A percentile compares a stretch with the other conserved stretches of the same genome.
Conservation (phyloP, 2,113 vertebrate species). For the Capricornis sumatraensis region DNA sequence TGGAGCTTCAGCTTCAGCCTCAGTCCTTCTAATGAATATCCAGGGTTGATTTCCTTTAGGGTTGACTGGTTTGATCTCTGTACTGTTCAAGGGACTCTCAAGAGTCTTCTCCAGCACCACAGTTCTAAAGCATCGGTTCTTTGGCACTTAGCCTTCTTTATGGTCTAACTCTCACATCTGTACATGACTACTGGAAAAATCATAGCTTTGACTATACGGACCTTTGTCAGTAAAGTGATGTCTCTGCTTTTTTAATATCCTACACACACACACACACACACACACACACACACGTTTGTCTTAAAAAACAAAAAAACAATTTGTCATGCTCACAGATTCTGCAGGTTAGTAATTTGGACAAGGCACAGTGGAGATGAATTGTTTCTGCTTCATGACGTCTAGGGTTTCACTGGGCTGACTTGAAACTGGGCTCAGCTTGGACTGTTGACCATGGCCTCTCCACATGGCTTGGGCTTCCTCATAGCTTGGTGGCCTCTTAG, state of each 20-base stretch:
- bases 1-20: not conserved
- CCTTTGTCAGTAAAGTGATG: not conserved
- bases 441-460: not conserved
- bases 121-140: not conserved
- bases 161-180: not conserved
- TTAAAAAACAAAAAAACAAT: not conserved
- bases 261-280: not conserved
- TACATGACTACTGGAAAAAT: not conserved
- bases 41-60: not conserved
- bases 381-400: conserved; percentile 9
- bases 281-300: not conserved
- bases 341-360: not conserved
- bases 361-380: not conserved
- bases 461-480: not conserved
- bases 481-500: not conserved
- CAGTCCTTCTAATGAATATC: not conserved
- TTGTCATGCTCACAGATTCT: conserved; percentile 1
- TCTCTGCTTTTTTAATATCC: not conserved
- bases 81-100: not conserved
- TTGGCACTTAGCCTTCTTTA: not conserved
- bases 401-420: not conserved
- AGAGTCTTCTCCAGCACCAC: not conserved
- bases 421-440: not conserved
- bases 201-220: not conserved
- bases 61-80: not conserved